Percentiles rank a stretch among this genome's conserved stretches.
These are phyloP conservation scores for Epistrophe grossulariae DNA, from an alignment of 2,888 invertebrate genomes.

Conservation along the genomic window DNA sequence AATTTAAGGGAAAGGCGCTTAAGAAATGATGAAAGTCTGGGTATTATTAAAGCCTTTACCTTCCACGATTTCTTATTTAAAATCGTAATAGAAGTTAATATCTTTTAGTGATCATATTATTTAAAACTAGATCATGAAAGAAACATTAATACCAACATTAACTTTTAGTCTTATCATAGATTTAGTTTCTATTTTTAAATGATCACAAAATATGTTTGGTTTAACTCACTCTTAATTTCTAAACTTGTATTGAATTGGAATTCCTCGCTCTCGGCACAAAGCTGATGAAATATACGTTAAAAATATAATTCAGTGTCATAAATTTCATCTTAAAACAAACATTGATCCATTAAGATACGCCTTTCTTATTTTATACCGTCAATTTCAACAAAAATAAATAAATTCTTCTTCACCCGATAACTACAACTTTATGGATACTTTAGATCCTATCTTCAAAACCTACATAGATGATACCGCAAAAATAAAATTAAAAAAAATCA, in stretches of 20 bases:
- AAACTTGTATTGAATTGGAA: background rate
- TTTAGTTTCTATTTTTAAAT: too few relatives aligned
- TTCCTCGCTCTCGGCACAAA: background rate
- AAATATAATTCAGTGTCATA: background rate
- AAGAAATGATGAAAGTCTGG: background rate
- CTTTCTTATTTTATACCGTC: slow-evolving; percentile 32
- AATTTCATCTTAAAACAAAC: slow-evolving; percentile 44
- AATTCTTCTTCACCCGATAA: slow-evolving; percentile 40
- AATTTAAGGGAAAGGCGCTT: background rate
- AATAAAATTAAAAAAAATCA: slow-evolving; percentile 20
- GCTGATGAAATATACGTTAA: background rate
- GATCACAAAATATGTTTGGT: background rate
- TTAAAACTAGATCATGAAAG: slow-evolving; percentile 9
- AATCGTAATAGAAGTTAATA: background rate
- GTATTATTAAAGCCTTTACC: background rate
- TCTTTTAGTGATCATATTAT: background rate
- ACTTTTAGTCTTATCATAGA: background rate
- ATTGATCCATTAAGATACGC: slow-evolving; percentile 54
- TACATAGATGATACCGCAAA: slow-evolving; percentile 33
- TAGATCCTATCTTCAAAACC: slow-evolving; percentile 52
- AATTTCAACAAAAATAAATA: slow-evolving; percentile 34
- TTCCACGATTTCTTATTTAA: background rate
- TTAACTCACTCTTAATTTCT: background rate
- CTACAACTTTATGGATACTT: slow-evolving; percentile 54
- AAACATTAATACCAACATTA: background rate